phyloP scores from a whole-genome alignment of 2,888 invertebrate genomes.

The Aphrophora alni region DNA sequence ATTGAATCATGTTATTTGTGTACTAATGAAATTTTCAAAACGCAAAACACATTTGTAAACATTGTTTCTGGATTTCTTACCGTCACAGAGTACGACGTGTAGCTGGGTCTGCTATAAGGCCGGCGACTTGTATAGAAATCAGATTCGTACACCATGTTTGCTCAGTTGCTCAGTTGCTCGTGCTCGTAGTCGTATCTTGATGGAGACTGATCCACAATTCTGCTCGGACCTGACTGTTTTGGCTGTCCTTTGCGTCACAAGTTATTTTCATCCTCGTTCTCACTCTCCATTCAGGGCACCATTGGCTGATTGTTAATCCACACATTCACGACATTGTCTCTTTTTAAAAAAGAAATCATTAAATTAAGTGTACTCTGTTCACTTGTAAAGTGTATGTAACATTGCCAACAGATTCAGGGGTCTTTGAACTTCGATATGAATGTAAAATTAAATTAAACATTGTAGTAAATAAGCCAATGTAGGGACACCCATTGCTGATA shows the following conservation, averaged over 20 bases:
- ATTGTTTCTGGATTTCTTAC: conserved; percentile 74
- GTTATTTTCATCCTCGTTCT: neutral
- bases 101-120: conserved; percentile 73
- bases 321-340: neutral
- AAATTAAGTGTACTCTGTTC: neutral
- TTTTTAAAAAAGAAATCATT: neutral
- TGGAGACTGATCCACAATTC: neutral
- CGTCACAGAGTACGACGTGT: conserved; percentile 79
- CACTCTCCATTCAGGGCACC: conserved; percentile 2
- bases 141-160: conserved; percentile 89
- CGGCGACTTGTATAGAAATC: conserved; percentile 91
- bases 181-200: neutral
- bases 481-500: neutral
- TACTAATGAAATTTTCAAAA: no score
- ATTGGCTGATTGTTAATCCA: neutral
- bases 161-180: neutral
- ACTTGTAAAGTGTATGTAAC: neutral
- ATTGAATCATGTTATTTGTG: no score
- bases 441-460: no score
- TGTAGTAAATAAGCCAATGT: neutral
- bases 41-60: no score
- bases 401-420: neutral
- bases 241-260: neutral
- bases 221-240: neutral
- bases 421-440: neutral